Evolutionary conservation across 2,113 vertebrate species (phyloP), one percentile per base, ranked within the genome.

Genomic region (Cariama cristata): DNA sequence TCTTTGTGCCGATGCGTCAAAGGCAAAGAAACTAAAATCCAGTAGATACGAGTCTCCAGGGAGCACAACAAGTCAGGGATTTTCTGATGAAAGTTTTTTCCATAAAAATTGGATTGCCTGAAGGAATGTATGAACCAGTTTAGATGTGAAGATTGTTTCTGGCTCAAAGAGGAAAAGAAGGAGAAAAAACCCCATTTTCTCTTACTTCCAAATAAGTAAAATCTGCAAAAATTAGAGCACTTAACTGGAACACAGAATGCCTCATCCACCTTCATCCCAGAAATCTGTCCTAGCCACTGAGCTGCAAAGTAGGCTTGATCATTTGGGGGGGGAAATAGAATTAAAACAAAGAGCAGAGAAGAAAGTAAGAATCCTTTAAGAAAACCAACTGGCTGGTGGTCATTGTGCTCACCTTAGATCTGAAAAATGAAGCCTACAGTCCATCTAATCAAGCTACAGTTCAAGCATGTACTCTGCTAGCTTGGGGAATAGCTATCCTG

Each of bases 121-220:
- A 83, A 95, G 96, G 94, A 94, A 94, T 15, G 8, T 59, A 58
- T 93, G 95, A 97, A 95, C 93, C 88, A 97, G 88, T 97, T 97
- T 90, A 92, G 75, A 97, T 88, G 90, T 95, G 92, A 94, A 35
- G 74, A 94, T 63, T 85, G 84, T 77, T 88, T 95, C 66, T 83
- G 59, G 30, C 67, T 97, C 68, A 82, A 86, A 91, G 24, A 85
- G 8, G 5, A 13, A 42, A 66, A 63, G 27, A 8, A 27, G 28
- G 40, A 33, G 1, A 32, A 42, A 76, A 71, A 79, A 2, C 6
- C 52, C 64, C 16, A 79, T 90, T 87, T 86, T 45, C 27, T 81
- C 27, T 62, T 59, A 55, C 58, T 8, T 93, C 55, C 74, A 93
- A 90, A 86, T 53, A 92, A 94, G 79, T 52, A 86, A 93, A 86